phyloP scores from a whole-genome alignment of 2,888 invertebrate genomes.

The Drosophila neotestacea region DNA sequence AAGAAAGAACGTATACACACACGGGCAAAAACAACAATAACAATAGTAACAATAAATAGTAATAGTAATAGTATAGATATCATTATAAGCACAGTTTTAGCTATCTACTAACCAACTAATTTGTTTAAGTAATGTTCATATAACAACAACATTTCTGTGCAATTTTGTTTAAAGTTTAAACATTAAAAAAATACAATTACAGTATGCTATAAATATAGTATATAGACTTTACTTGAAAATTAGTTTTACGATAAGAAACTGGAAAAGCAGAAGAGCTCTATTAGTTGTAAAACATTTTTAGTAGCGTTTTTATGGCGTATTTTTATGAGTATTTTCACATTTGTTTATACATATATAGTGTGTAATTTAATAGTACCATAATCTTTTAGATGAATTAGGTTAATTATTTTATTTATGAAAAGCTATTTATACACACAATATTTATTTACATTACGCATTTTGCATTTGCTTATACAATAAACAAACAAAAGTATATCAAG shows the following conservation, averaged over 20 bases:
- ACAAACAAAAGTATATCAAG: slow-evolving; percentile 58
- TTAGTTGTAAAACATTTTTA: slow-evolving; percentile 58
- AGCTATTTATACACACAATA: slow-evolving; percentile 66
- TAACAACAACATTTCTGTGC: slow-evolving; percentile 53
- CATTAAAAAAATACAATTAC: slow-evolving; percentile 37
- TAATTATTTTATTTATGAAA: slow-evolving; percentile 71
- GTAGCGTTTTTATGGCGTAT: slow-evolving; percentile 50
- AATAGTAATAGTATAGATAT: slow-evolving; percentile 32
- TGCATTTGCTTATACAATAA: slow-evolving; percentile 67
- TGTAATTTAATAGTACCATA: slow-evolving; percentile 29
- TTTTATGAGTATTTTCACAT: slow-evolving; percentile 56
- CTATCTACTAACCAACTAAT: slow-evolving; percentile 51
- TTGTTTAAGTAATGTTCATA: slow-evolving; percentile 48
- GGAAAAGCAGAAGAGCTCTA: slow-evolving; percentile 71
- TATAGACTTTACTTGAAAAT: slow-evolving; percentile 48
- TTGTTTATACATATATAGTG: slow-evolving; percentile 35
- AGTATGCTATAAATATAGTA: slow-evolving; percentile 7
- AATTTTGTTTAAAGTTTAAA: slow-evolving; percentile 61
- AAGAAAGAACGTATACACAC: slow-evolving; percentile 13
- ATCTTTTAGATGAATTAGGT: slow-evolving; percentile 60
- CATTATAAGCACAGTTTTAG: slow-evolving; percentile 29
- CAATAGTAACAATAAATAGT: slow-evolving; percentile 23
- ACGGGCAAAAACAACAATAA: slow-evolving; percentile 20
- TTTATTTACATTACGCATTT: slow-evolving; percentile 60
- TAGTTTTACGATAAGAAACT: slow-evolving; percentile 64